Conservation (phyloP, 2,113 vertebrate species). For the Emydura subglobosa region DNA sequence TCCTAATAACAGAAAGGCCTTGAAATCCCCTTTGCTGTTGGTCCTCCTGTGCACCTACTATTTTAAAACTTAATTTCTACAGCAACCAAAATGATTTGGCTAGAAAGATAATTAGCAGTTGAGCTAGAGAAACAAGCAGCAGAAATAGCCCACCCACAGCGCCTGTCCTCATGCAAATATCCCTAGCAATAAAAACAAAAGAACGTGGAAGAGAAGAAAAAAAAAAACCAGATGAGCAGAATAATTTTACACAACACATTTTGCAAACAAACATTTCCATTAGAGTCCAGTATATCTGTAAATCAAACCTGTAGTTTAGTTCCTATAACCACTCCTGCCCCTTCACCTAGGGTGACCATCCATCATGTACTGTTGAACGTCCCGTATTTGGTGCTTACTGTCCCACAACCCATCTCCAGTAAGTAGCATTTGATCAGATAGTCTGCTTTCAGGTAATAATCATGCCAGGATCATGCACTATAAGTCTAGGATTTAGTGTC, state of each 20-base stretch:
- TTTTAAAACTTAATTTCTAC: background rate
- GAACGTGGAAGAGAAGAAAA: background rate
- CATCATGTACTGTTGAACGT: accelerated
- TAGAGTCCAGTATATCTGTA: background rate
- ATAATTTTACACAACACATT: no score
- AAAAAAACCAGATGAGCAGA: background rate
- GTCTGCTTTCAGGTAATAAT: background rate
- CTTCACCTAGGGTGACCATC: background rate
- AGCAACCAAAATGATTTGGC: accelerated
- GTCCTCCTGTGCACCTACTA: background rate
- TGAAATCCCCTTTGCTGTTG: background rate
- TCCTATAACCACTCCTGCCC: background rate
- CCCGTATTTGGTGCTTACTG: background rate
- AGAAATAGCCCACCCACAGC: background rate
- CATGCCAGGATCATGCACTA: background rate
- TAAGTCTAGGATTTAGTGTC: background rate
- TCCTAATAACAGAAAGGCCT: background rate
- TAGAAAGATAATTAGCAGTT: background rate
- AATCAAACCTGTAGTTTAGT: background rate
- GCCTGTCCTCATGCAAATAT: accelerated
- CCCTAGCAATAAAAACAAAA: background rate
- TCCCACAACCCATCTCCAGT: no score
- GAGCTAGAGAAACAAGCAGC: accelerated
- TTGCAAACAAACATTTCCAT: background rate
- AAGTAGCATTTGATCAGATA: accelerated